Evolutionary conservation across 2,888 invertebrate genomes (phyloP).

Genomic region (Embidobia sp.): DNA sequence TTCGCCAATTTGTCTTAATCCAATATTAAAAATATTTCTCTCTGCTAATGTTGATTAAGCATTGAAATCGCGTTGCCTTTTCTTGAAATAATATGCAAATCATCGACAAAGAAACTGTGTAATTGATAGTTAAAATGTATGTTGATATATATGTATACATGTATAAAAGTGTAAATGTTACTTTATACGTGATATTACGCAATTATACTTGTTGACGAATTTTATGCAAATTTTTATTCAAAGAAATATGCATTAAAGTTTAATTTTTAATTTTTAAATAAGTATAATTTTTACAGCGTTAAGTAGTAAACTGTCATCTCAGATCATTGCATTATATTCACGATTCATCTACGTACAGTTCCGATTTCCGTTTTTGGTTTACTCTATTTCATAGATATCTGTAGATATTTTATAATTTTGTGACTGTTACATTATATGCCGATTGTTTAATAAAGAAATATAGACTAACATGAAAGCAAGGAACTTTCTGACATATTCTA

Average conservation of each 20-base stretch:
- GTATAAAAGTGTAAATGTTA: constrained; percentile 8
- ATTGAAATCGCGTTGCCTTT: no score
- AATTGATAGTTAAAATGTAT: constrained; percentile 1
- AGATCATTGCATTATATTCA: constrained; percentile 9
- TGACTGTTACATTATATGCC: neutral
- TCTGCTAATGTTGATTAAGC: no score
- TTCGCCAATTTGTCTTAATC: no score
- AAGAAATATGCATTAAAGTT: neutral
- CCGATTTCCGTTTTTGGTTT: neutral
- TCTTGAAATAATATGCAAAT: no score
- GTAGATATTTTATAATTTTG: constrained; percentile 1
- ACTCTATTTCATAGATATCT: neutral
- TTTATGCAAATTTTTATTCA: neutral
- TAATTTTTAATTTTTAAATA: no score
- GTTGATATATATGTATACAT: constrained; percentile 7
- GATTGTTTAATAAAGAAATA: constrained; percentile 3
- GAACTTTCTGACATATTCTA: no score
- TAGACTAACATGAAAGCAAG: no score
- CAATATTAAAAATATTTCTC: no score
- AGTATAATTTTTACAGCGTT: constrained; percentile 6
- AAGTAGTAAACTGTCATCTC: constrained; percentile 1
- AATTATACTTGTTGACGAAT: constrained; percentile 1
- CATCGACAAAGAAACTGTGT: neutral
- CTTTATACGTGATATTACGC: neutral
- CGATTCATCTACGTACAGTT: constrained; percentile 2